Percentiles rank a stretch among this genome's conserved stretches.
These are phyloP conservation scores for Pseudomyrmex pallidus DNA, from an alignment of 1,140 invertebrate species.

Conservation along the genomic window DNA sequence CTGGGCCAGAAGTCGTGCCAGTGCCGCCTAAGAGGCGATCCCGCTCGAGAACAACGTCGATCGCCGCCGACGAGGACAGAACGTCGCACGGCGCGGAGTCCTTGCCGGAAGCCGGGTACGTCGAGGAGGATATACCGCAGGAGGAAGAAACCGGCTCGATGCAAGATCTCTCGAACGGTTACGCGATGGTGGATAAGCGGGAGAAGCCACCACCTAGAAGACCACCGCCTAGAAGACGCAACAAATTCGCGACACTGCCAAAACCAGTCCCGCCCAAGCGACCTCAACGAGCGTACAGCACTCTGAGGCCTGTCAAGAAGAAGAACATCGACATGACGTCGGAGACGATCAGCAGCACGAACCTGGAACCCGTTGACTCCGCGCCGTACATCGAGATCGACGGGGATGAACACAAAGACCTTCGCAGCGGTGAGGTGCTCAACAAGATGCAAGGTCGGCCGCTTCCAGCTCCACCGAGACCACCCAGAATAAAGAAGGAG, in stretches of 20 bases:
- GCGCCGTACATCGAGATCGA: constrained; percentile 88
- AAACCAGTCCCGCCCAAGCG: constrained; percentile 82
- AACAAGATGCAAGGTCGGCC: constrained; percentile 93
- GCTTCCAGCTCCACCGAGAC: constrained; percentile 92
- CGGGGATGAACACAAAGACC: constrained; percentile 85
- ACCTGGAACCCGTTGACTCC: constrained; percentile 75
- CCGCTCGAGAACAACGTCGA: constrained; percentile 86
- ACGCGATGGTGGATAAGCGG: constrained; percentile 89
- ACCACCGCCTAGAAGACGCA: constrained; percentile 86
- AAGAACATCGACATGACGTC: constrained; percentile 6
- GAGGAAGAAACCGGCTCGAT: constrained; percentile 66
- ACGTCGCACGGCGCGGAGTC: constrained; percentile 90
- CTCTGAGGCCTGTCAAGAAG: constrained; percentile 85
- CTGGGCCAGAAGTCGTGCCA: constrained; percentile 44
- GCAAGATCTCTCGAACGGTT: constrained; percentile 78
- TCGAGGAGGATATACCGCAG: constrained; percentile 75
- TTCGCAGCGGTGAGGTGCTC: constrained; percentile 89
- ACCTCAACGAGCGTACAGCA: constrained; percentile 89
- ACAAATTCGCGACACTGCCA: constrained; percentile 81
- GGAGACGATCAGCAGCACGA: constrained; percentile 4
- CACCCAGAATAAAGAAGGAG: constrained; percentile 86
- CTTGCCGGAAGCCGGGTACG: constrained; percentile 80
- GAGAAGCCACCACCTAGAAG: constrained; percentile 85
- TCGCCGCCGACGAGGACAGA: constrained; percentile 88
- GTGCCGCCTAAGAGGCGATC: constrained; percentile 83